Conservation (phyloP, 1,140 invertebrate species). For the Chrysomallon squamiferum region DNA sequence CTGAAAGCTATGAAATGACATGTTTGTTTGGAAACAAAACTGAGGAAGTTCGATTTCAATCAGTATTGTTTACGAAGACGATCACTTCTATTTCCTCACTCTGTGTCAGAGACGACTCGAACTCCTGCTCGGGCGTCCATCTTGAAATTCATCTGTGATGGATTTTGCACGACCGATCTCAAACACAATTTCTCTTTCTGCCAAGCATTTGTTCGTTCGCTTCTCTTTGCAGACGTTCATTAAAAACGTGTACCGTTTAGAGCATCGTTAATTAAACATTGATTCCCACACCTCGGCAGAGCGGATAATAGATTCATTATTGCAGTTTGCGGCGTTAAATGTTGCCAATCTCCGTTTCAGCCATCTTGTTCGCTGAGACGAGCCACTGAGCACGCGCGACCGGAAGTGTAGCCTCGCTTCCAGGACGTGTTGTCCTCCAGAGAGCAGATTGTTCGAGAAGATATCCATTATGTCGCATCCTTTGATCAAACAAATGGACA, state of each 20-base stretch:
- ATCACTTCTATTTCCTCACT: too few relatives aligned
- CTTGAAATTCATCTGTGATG: background rate
- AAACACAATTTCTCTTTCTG: background rate
- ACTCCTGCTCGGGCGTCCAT: too few relatives aligned
- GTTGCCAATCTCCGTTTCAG: constrained; percentile 4
- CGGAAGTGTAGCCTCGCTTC: constrained; percentile 10
- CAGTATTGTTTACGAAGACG: too few relatives aligned
- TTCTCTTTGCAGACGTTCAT: background rate
- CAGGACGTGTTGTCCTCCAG: background rate
- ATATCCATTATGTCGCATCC: background rate
- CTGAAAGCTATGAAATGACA: too few relatives aligned
- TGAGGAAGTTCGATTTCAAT: too few relatives aligned
- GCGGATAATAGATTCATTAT: constrained; percentile 1
- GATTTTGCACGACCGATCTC: background rate
- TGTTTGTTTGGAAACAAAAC: too few relatives aligned
- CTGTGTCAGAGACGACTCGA: too few relatives aligned
- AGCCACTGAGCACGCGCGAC: background rate
- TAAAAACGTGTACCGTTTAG: constrained; percentile 3
- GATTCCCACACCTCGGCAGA: background rate
- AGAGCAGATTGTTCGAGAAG: background rate
- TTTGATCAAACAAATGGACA: constrained; percentile 9
- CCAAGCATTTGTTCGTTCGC: background rate
- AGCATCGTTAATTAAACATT: constrained; percentile 8
- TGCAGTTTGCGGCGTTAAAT: background rate
- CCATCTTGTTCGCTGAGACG: background rate